Conservation (phyloP, 1,140 invertebrate species). For the Kradibia gibbosae region DNA sequence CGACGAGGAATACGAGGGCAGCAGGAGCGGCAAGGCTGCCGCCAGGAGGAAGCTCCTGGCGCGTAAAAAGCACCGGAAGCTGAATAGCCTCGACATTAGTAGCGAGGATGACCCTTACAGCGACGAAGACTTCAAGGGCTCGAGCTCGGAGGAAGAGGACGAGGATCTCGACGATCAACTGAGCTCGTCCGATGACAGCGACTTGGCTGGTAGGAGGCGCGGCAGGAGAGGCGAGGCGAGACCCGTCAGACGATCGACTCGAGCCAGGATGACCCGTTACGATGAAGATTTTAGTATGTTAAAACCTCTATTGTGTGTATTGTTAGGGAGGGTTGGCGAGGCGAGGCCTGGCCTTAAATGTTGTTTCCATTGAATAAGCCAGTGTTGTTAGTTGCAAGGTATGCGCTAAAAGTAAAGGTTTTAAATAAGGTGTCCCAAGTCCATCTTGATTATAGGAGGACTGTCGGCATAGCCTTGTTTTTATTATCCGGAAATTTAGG, state of each 20-base stretch:
- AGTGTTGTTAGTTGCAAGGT: too few species aligned
- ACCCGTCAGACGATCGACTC: conserved; percentile 75
- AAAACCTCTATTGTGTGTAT: too few species aligned
- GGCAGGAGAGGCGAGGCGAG: conserved; percentile 65
- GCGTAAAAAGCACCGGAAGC: conserved; percentile 80
- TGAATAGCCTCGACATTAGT: conserved; percentile 86
- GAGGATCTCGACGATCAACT: conserved; percentile 75
- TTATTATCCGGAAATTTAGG: too few species aligned
- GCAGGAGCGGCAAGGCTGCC: conserved; percentile 58
- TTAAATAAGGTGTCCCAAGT: too few species aligned
- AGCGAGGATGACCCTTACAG: conserved; percentile 86
- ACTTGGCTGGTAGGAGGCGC: conserved; percentile 67
- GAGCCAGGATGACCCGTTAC: conserved; percentile 74
- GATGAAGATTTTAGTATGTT: conserved; percentile 77
- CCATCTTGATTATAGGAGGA: too few species aligned
- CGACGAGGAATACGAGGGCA: conserved; percentile 63
- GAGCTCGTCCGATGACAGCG: conserved; percentile 76
- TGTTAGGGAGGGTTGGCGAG: too few species aligned
- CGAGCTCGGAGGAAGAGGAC: conserved; percentile 77
- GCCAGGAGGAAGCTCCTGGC: conserved; percentile 62
- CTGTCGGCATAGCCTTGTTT: too few species aligned
- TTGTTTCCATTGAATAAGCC: too few species aligned
- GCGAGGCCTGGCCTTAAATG: too few species aligned
- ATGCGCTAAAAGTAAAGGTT: too few species aligned
- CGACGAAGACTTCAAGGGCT: conserved; percentile 90